These are phyloP conservation scores for Microcebus lehilahytsara DNA, from an alignment of 2,113 vertebrate species.

Conservation along the genomic window DNA sequence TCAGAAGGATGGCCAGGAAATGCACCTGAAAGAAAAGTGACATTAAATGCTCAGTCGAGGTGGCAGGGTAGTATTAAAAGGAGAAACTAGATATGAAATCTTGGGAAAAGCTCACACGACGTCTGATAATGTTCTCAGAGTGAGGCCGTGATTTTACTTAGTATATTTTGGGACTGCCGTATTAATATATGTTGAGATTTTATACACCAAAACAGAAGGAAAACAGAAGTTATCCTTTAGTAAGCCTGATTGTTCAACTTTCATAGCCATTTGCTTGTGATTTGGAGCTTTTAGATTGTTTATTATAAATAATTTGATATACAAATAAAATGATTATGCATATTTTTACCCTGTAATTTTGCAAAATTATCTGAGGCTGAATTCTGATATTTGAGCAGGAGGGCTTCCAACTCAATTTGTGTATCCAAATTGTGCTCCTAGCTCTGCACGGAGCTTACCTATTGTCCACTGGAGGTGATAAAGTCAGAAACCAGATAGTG, in stretches of 20 bases:
- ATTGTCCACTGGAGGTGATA: neutral
- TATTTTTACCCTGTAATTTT: neutral
- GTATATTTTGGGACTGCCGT: neutral
- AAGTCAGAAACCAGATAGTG: neutral
- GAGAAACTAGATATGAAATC: neutral
- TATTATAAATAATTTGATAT: neutral
- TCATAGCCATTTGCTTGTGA: neutral
- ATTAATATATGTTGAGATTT: neutral
- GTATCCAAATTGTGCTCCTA: neutral
- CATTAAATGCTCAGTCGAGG: neutral
- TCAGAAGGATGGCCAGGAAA: neutral
- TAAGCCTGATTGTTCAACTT: neutral
- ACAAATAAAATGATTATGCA: neutral
- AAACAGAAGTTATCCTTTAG: neutral
- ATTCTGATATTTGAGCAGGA: neutral
- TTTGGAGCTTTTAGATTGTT: neutral
- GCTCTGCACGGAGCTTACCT: neutral
- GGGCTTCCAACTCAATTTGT: neutral
- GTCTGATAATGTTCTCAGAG: neutral
- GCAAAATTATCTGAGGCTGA: neutral
- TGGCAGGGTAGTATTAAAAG: neutral
- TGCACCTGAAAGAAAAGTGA: neutral
- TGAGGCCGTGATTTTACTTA: neutral
- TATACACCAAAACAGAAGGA: neutral
- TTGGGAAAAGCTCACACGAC: rapidly evolving